phyloP scores from a whole-genome alignment of 2,113 vertebrate species.

The Cryptomyrus ogoouensis region DNA sequence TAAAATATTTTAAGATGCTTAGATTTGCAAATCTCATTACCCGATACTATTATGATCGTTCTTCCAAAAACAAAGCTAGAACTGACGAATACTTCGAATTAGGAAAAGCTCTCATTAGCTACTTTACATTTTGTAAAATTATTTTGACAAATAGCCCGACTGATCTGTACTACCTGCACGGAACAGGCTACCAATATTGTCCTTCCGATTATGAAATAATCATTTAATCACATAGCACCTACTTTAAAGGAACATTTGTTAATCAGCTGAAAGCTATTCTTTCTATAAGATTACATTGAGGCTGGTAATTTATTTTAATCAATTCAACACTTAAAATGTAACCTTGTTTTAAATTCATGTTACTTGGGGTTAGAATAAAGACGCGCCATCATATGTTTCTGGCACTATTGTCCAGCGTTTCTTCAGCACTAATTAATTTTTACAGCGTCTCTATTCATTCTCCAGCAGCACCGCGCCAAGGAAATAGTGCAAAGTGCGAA shows the following conservation, averaged over 20 bases:
- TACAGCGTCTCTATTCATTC: slow-evolving; percentile 42
- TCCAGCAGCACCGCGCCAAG: not conserved
- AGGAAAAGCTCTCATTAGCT: not conserved
- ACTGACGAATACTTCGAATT: not conserved
- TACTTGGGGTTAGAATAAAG: slow-evolving; percentile 4
- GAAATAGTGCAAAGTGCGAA: slow-evolving; percentile 29
- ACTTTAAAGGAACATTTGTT: not conserved
- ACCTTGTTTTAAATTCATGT: slow-evolving; percentile 14
- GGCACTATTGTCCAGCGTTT: slow-evolving; percentile 47
- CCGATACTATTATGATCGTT: not conserved
- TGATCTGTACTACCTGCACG: not conserved
- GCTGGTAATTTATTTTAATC: slow-evolving; percentile 19
- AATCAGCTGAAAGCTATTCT: not conserved
- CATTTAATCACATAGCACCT: not conserved
- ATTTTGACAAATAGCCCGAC: not conserved
- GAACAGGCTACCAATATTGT: not conserved
- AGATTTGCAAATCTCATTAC: not conserved
- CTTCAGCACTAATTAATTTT: slow-evolving; percentile 36
- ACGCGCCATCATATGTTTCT: slow-evolving; percentile 48
- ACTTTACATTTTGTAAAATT: not conserved
- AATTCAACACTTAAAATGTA: not conserved
- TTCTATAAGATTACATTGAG: not conserved
- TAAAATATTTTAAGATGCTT: not conserved
- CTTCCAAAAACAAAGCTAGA: not conserved
- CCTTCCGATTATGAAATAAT: not conserved